Percentiles rank a stretch among this genome's conserved stretches.
Conservation (phyloP, 2,888 invertebrate genomes). For the Metacarcinus magister region DNA sequence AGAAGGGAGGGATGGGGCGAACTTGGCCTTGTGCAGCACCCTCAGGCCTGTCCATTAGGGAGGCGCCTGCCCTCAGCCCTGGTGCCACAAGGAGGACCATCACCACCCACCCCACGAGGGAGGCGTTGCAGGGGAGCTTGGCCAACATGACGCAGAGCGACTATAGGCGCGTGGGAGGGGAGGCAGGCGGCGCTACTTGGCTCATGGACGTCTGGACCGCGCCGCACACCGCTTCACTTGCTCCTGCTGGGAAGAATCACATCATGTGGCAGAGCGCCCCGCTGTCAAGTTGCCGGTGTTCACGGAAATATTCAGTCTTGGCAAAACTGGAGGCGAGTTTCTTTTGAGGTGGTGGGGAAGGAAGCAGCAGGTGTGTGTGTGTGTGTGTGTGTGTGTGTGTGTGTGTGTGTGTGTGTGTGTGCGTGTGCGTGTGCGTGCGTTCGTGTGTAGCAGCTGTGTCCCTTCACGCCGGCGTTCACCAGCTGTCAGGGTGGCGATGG, state of each 20-base stretch:
- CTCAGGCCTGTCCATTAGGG: background rate
- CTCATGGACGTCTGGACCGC: conserved; percentile 30
- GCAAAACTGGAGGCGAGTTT: background rate
- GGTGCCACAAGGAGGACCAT: conserved; percentile 52
- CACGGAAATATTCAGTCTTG: background rate
- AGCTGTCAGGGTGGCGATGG: background rate
- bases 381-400: background rate
- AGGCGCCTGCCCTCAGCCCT: background rate
- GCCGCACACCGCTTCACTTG: background rate
- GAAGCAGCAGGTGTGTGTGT: background rate
- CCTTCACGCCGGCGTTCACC: background rate
- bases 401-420: conserved; percentile 33
- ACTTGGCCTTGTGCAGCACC: conserved; percentile 3
- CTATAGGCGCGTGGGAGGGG: background rate
- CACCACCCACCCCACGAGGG: conserved; percentile 31
- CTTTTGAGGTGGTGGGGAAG: background rate
- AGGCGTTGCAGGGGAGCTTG: conserved; percentile 18
- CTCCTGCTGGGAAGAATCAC: background rate
- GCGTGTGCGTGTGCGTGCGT: background rate
- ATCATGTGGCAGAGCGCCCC: background rate
- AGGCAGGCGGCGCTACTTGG: background rate
- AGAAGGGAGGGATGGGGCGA: conserved; percentile 70
- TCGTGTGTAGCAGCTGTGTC: background rate
- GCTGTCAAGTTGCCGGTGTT: background rate
- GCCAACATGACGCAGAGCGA: conserved; percentile 45